Evolutionary conservation across 2,113 vertebrate species (phyloP), one percentile per base, ranked within the genome.

Genomic region (Hippopotamus amphibius): DNA sequence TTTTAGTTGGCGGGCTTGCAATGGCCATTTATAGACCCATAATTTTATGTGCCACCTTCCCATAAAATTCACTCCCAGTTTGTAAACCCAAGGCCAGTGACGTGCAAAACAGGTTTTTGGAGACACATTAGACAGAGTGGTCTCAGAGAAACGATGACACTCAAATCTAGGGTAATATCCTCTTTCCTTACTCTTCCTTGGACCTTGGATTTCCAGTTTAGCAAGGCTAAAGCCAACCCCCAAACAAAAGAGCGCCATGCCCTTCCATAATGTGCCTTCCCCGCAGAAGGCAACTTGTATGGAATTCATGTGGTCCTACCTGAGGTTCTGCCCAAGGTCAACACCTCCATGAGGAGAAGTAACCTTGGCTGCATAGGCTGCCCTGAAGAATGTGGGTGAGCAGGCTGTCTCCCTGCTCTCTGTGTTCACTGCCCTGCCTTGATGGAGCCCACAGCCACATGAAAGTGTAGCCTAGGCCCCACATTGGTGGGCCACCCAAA

Each of bases 11-110:
- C 93, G 85, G 33, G 15, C 83, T 96, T 91, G 88, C 0, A 3
- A 77, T 48, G 30, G n/a, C 66, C 88, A 71, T 92, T 96, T 92
- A 86, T 69, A 96, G 84, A 90, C 77, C 37, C 91, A 88, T 96
- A 94, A 95, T 66, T 92, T 84, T 69, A 92, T 9, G 41, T 91
- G 48, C 46, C 84, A 90, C 85, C 41, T 96, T 94, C 76, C 84
- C 81, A 96, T 92, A 91, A 96, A 93, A 95, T 69, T 96, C 81
- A 95, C 71, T 93, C 86, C 63, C 63, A 61, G 63, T 95, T 90
- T 94, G 66, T 66, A 97, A 92, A 77, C 76, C 71, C 88, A 74
- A 92, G n/a, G 81, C 69, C 93, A 94, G 0, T 81, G 84, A 92
- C 85, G 76, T 28, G 11, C 48, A 88, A 63, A 90, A 53, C 88